Base-by-base conservation (phyloP, 2,113 vertebrate species). In the Psophia crepitans region DNA sequence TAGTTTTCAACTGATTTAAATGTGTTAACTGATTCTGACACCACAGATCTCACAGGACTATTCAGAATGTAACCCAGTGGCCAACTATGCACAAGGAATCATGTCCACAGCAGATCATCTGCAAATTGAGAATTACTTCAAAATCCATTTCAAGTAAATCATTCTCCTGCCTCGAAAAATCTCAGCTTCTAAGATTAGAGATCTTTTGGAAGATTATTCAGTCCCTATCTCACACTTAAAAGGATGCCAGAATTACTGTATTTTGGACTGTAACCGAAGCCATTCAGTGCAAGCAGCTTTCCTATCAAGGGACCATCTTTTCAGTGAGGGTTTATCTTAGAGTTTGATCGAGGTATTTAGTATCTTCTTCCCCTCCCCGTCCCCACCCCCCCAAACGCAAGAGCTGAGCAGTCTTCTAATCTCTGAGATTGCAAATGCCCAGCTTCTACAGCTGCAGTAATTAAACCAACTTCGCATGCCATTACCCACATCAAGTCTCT, bases 361-460 rank as follows among this genome's bases (percentile, higher is more conserved):
- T 21, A 43, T 18, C 11, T 24, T 32, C 54, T 46, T 39, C 37
- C 54, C 35, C 32, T 19, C 5, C 26, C n/a, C n/a, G n/a, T n/a
- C n/a, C n/a, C n/a, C n/a, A n/a, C n/a, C 24, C 49, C n/a, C 12
- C 4, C 10, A 49, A 49, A 69, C 1, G 8, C n/a, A 90, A 90
- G 68, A 86, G 16, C 66, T 77, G 66, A 86, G 79, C 82, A 93
- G 51, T 41, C 37, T 88, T 77, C 58, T 86, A 18, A 90, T 87
- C 56, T 66, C 79, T 0, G 1, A 78, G 27, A 81, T 8, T 44
- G 37, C 66, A 80, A 96, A 90, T 68, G 64, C 63, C 79, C 82
- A 83, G 43, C 60, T 90, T 56, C 76, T 71, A 60, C 96, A 94
- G 79, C 93, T 96, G 90, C 85, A 93, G 85, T 90, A 94, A 95